Evolutionary conservation across 2,797 vertebrate species (phyloP), one percentile per base, ranked within the genome.

Genomic region (Halcyon chelicuti): DNA sequence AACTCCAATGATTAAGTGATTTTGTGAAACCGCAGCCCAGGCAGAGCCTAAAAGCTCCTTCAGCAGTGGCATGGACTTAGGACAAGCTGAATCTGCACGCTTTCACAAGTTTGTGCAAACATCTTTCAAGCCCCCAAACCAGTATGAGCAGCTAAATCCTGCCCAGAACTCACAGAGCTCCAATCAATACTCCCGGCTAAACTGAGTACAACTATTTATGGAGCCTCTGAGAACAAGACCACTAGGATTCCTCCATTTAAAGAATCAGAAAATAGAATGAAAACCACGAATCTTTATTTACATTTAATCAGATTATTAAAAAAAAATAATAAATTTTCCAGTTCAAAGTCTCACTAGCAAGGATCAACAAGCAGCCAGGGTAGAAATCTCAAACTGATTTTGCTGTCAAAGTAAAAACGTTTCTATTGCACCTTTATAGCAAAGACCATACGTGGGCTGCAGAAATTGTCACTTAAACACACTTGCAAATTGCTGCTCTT

Each of bases 381-480:
- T 6, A 63, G 33, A 81, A 92, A 88, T 25, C 33, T 82, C 78
- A 39, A 40, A 87, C 0, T 47, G 40, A 63, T 44, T 63, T 72
- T 91, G 16, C 46, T 68, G 23, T 33, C 14, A 58, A 15, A 55
- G 22, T 61, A 44, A 68, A 86, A 57, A 7, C 18, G 26, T 66
- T 79, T 66, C 22, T 73, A 75, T 8, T 61, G 20, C 9, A 72
- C 14, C 18, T 74, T 52, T 31, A 60, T 2, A 67, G 15, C 52
- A 81, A 61, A n/a, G 22, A 11, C 15, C 29, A n/a, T 1, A 1
- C 1, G 1, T 20, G 33, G 7, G 11, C 40, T 87, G 17, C 26
- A 31, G 75, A 29, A 85, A 75, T 23, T 74, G 26, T 9, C 11
- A 12, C 14, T 75, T 67, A 79, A 73, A 29, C 20, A n/a, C 57